These are phyloP conservation scores for Eupristina koningsbergeri DNA, from an alignment of 1,140 invertebrate species.

Conservation along the genomic window DNA sequence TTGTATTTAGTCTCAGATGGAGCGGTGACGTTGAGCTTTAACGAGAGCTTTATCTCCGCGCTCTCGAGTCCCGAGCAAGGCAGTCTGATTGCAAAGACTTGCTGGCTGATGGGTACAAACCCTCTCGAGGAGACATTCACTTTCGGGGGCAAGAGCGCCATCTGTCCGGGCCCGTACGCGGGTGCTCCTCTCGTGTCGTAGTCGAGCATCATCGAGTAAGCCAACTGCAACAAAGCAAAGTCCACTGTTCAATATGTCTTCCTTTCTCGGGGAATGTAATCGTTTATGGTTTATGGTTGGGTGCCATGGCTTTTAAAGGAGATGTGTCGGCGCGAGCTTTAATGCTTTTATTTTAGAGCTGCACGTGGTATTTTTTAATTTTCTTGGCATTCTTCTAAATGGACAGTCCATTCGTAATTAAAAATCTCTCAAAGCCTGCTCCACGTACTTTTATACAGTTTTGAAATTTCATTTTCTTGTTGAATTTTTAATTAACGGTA, in stretches of 20 bases:
- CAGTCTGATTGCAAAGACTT: conserved; percentile 84
- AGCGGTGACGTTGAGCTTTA: conserved; percentile 84
- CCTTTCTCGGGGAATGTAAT: no score
- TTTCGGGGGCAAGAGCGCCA: conserved; percentile 81
- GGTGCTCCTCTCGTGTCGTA: conserved; percentile 79
- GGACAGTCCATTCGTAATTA: conserved; percentile 14
- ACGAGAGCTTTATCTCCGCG: conserved; percentile 83
- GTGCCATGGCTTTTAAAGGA: no score
- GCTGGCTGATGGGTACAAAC: conserved; percentile 81
- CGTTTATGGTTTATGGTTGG: no score
- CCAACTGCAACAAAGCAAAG: conserved; percentile 75
- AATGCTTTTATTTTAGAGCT: background rate
- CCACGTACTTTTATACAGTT: background rate
- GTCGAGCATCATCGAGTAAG: conserved; percentile 84
- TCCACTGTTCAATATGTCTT: background rate
- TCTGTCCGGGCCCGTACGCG: conserved; percentile 63
- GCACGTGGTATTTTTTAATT: background rate
- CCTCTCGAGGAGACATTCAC: conserved; percentile 87
- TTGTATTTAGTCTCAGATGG: conserved; percentile 78
- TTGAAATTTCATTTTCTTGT: background rate
- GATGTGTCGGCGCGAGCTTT: background rate
- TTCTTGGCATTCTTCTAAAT: background rate
- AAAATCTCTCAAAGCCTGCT: background rate
- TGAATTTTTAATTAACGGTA: background rate
- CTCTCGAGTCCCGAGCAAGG: conserved; percentile 84